A percentile compares a stretch with the other conserved stretches of the same genome.
phyloP scores from a whole-genome alignment of 2,797 vertebrate genomes.

The Pogoniulus pusillus region DNA sequence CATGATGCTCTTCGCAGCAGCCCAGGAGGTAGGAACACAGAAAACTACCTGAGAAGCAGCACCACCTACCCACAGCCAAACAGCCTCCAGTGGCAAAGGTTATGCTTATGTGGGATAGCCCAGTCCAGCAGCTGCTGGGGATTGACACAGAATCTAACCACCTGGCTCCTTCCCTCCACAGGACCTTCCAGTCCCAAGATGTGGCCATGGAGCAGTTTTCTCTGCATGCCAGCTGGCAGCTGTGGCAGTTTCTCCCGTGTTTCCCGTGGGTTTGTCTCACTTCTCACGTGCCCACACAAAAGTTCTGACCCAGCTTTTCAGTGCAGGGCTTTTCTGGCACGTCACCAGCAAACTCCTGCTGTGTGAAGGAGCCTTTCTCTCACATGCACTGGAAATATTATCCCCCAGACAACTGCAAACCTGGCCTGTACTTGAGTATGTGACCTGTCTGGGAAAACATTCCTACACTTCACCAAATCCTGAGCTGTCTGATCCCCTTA shows the following conservation, averaged over 20 bases:
- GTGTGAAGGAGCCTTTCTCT: not conserved
- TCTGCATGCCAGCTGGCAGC: not conserved
- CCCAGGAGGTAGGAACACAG: not conserved
- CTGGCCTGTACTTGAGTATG: not conserved
- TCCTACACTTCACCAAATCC: not conserved
- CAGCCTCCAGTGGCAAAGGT: rapidly evolving
- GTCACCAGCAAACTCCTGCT: rapidly evolving
- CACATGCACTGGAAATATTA: not conserved
- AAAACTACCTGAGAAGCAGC: not conserved
- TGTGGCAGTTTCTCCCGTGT: not conserved
- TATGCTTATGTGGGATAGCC: not conserved
- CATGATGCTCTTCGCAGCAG: not conserved
- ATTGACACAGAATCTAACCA: not conserved
- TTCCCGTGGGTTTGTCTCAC: not conserved
- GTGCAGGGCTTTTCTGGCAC: not conserved
- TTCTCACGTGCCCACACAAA: not conserved
- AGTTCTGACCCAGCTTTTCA: not conserved
- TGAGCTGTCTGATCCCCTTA: slow-evolving; percentile 31
- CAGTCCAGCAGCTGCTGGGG: not conserved
- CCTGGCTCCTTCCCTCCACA: not conserved
- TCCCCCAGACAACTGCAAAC: not conserved
- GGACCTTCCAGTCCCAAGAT: not conserved
- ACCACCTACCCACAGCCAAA: not conserved
- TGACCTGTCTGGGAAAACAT: slow-evolving; percentile 21
- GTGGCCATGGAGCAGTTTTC: not conserved